These are phyloP conservation scores for Oncorhynchus masou DNA, from an alignment of 2,113 vertebrate genomes.

Conservation along the genomic window DNA sequence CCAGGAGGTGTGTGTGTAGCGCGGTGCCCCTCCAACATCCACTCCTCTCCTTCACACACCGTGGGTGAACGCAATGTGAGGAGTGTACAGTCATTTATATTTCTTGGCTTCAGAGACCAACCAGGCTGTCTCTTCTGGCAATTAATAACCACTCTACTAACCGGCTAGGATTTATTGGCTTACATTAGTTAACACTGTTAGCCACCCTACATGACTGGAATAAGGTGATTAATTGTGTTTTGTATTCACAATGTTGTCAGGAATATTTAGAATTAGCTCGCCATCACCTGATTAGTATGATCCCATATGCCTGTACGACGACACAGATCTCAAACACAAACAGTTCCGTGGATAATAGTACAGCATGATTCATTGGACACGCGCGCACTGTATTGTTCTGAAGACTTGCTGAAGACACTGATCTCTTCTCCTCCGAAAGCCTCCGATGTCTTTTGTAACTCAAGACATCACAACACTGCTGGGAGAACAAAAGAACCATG, in stretches of 20 bases:
- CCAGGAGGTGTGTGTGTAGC: not conserved
- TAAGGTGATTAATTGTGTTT: not conserved
- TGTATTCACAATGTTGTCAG: not conserved
- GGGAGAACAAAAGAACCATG: not conserved
- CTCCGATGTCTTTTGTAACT: slow-evolving; percentile 18
- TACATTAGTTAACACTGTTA: not conserved
- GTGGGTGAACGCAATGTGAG: not conserved
- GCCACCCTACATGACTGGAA: not conserved
- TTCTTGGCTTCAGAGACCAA: not conserved
- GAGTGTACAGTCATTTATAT: not conserved
- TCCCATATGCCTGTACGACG: not conserved
- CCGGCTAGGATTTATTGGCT: not conserved
- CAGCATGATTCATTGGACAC: not conserved
- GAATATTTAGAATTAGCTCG: not conserved
- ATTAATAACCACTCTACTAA: slow-evolving; percentile 1
- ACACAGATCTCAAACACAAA: not conserved
- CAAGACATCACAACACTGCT: slow-evolving; percentile 35
- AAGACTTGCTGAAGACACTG: not conserved
- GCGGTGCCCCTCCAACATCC: not conserved
- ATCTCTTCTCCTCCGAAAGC: not conserved
- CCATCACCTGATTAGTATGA: not conserved
- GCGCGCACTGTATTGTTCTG: not conserved
- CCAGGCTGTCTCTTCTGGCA: not conserved
- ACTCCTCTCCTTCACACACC: not conserved
- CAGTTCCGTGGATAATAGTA: not conserved